Percentiles rank a stretch among this genome's conserved stretches.
Conservation (phyloP, 1,140 invertebrate species). For the Saccostrea glomerata region DNA sequence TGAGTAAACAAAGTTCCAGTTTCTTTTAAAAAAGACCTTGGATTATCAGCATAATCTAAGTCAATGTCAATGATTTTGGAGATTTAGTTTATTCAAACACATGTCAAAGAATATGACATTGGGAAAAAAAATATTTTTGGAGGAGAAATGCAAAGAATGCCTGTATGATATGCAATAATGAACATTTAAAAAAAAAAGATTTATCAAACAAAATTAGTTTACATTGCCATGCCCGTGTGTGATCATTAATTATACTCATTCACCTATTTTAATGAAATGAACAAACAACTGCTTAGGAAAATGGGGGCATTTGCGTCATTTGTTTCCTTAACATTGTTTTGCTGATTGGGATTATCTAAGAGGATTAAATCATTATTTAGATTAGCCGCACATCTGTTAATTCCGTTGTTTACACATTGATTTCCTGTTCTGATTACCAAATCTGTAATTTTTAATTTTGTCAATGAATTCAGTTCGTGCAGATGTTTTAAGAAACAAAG, state of each 20-base stretch:
- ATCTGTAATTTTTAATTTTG: background rate
- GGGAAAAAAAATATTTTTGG: background rate
- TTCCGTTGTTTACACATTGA: background rate
- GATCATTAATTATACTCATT: background rate
- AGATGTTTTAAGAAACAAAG: background rate
- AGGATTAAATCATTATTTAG: conserved; percentile 33
- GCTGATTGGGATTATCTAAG: background rate
- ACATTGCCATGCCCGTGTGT: background rate
- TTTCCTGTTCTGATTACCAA: conserved; percentile 1
- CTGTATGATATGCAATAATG: background rate
- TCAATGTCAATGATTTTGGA: background rate
- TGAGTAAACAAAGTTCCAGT: background rate
- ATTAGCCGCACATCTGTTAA: conserved; percentile 19
- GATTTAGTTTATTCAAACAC: conserved; percentile 7
- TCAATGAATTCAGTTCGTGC: no score
- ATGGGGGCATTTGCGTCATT: background rate
- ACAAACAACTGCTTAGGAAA: background rate
- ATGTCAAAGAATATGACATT: background rate
- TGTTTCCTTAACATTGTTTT: conserved; percentile 6
- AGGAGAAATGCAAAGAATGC: background rate
- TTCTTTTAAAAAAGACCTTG: background rate
- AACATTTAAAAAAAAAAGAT: background rate
- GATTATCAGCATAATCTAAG: background rate
- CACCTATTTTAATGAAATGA: background rate
- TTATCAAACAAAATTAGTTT: background rate